These are phyloP conservation scores for Nothoprocta pentlandii DNA, from an alignment of 2,113 vertebrate genomes.

Conservation along the genomic window DNA sequence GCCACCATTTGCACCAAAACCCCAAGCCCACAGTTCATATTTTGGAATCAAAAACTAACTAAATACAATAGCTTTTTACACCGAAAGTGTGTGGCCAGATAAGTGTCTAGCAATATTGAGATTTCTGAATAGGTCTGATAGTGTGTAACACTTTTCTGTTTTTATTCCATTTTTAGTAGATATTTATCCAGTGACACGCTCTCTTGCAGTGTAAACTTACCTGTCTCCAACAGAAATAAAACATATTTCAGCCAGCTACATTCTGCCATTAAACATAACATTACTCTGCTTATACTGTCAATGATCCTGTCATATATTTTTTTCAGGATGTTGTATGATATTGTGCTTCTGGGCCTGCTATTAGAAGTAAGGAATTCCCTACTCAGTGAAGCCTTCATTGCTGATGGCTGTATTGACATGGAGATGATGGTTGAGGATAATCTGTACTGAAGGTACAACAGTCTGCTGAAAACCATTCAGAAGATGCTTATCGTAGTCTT, in stretches of 20 bases:
- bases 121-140: slow-evolving; percentile 53
- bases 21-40: slow-evolving; percentile 30
- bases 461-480: slow-evolving; percentile 66
- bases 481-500: slow-evolving; percentile 67
- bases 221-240: slow-evolving; percentile 68
- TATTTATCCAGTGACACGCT: slow-evolving; percentile 46
- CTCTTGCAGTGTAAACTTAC: slow-evolving; percentile 52
- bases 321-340: slow-evolving; percentile 63
- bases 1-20: background rate
- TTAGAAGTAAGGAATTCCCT: slow-evolving; percentile 75
- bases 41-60: slow-evolving; percentile 57
- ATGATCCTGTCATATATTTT: slow-evolving; percentile 63
- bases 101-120: slow-evolving; percentile 23
- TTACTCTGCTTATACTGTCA: slow-evolving; percentile 60
- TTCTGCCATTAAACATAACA: slow-evolving; percentile 51
- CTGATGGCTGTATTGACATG: slow-evolving; percentile 78
- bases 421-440: slow-evolving; percentile 76
- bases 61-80: slow-evolving; percentile 33
- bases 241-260: slow-evolving; percentile 61
- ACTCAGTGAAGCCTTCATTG: slow-evolving; percentile 68
- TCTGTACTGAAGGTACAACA: slow-evolving; percentile 69
- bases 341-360: slow-evolving; percentile 54
- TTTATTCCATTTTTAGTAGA: slow-evolving; percentile 61
- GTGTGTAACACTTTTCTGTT: slow-evolving; percentile 40
- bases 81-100: slow-evolving; percentile 32